Percentiles rank a stretch among this genome's conserved stretches.
Evolutionary conservation across 2,113 vertebrate species (phyloP).

Genomic region (Dunckerocampus dactyliophorus): DNA sequence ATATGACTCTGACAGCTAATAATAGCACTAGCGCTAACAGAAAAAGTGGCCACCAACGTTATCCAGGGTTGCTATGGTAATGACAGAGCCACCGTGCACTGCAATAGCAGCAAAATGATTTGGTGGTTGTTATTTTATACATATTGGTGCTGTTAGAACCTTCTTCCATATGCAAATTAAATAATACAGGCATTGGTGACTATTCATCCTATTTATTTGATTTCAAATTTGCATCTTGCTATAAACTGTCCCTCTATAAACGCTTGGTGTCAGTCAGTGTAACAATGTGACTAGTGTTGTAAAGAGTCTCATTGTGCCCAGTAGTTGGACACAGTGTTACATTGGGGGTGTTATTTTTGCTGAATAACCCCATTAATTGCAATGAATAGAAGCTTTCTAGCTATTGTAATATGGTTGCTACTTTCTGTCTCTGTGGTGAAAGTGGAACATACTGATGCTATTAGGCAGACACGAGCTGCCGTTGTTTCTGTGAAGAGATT

Average conservation of each 20-base stretch:
- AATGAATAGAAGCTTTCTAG: constrained; percentile 34
- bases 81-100: no score
- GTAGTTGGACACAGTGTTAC: constrained; percentile 38
- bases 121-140: no score
- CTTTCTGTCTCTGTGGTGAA: constrained; percentile 2
- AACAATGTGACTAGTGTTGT: constrained; percentile 58
- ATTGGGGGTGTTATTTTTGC: constrained; percentile 39
- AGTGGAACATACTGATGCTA: constrained; percentile 6
- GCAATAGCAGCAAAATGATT: no score
- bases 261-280: constrained; percentile 34
- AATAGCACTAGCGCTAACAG: no score
- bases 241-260: constrained; percentile 15
- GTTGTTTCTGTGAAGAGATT: background rate
- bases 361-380: constrained; percentile 53
- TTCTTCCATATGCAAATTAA: no score
- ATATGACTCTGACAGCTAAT: no score
- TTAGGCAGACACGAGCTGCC: constrained; percentile 19
- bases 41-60: no score
- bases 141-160: no score
- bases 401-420: constrained; percentile 19
- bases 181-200: no score
- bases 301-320: constrained; percentile 42
- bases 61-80: no score
- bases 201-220: no score
- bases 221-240: constrained; percentile 1